These are phyloP conservation scores for Magallana nippona DNA, from an alignment of 2,888 invertebrate species.

Conservation along the genomic window DNA sequence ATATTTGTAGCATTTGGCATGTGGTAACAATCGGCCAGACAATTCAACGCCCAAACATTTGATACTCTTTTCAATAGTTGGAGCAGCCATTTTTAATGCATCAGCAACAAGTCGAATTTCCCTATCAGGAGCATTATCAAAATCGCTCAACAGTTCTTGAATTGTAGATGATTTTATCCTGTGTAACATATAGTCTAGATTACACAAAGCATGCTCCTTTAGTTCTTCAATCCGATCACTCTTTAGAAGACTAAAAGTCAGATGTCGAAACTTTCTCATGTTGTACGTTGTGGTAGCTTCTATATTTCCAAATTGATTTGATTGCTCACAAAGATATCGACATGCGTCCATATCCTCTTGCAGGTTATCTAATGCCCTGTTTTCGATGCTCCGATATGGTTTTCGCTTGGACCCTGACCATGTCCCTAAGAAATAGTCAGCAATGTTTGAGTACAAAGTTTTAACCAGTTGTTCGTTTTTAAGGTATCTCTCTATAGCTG, in stretches of 20 bases:
- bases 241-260: constrained; percentile 71
- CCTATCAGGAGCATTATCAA: constrained; percentile 81
- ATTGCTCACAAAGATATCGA: constrained; percentile 73
- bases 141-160: constrained; percentile 96
- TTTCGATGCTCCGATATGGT: constrained; percentile 63
- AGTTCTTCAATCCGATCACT: constrained; percentile 87
- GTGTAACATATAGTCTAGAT: constrained; percentile 97
- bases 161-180: constrained; percentile 95
- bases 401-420: constrained; percentile 73
- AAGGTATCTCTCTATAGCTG: constrained; percentile 65
- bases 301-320: constrained; percentile 63
- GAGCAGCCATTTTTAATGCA: constrained; percentile 93
- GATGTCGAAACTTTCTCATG: constrained; percentile 72
- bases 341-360: constrained; percentile 64
- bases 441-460: constrained; percentile 68
- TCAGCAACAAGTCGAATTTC: constrained; percentile 96
- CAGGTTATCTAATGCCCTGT: constrained; percentile 58
- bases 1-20: constrained; percentile 56
- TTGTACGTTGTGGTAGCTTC: constrained; percentile 66
- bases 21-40: constrained; percentile 92
- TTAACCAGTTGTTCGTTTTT: constrained; percentile 38
- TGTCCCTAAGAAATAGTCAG: constrained; percentile 75
- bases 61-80: constrained; percentile 92
- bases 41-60: constrained; percentile 96
- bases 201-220: constrained; percentile 94